Percentiles rank a stretch among this genome's conserved stretches.
phyloP scores from a whole-genome alignment of 2,888 invertebrate species.

The Laothoe populi region DNA sequence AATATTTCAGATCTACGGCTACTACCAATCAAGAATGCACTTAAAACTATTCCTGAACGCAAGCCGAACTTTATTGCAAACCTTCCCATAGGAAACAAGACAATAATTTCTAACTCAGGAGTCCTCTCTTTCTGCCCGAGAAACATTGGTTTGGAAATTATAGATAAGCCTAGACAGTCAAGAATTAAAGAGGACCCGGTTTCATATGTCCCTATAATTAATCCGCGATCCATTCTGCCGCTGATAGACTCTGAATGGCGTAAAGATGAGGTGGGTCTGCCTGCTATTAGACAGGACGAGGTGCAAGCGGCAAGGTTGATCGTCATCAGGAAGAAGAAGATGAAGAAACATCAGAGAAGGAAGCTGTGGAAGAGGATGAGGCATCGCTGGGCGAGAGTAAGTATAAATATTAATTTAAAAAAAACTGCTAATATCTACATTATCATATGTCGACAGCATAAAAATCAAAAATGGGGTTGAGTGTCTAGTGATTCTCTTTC shows the following conservation, averaged over 20 bases:
- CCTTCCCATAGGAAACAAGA: constrained; percentile 42
- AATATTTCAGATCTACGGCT: constrained; percentile 67
- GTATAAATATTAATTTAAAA: constrained; percentile 32
- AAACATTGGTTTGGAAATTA: constrained; percentile 65
- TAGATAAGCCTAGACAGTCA: constrained; percentile 49
- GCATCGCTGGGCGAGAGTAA: constrained; percentile 89
- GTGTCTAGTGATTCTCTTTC: no score
- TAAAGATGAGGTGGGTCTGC: constrained; percentile 80
- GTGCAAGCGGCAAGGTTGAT: constrained; percentile 90
- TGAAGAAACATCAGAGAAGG: constrained; percentile 93
- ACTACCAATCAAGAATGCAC: constrained; percentile 63
- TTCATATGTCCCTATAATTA: constrained; percentile 71
- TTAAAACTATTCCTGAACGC: constrained; percentile 64
- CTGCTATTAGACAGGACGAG: constrained; percentile 75
- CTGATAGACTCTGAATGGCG: constrained; percentile 67
- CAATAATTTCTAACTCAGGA: constrained; percentile 46
- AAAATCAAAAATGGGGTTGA: no score
- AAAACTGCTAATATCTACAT: not conserved
- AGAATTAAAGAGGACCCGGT: constrained; percentile 67
- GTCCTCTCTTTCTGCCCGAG: constrained; percentile 63
- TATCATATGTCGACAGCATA: no score
- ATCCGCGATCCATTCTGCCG: constrained; percentile 74
- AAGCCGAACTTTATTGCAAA: constrained; percentile 44
- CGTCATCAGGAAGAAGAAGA: constrained; percentile 91
- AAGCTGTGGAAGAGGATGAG: constrained; percentile 93